phyloP scores from a whole-genome alignment of 2,888 invertebrate species.

The Stomorhina lunata region DNA sequence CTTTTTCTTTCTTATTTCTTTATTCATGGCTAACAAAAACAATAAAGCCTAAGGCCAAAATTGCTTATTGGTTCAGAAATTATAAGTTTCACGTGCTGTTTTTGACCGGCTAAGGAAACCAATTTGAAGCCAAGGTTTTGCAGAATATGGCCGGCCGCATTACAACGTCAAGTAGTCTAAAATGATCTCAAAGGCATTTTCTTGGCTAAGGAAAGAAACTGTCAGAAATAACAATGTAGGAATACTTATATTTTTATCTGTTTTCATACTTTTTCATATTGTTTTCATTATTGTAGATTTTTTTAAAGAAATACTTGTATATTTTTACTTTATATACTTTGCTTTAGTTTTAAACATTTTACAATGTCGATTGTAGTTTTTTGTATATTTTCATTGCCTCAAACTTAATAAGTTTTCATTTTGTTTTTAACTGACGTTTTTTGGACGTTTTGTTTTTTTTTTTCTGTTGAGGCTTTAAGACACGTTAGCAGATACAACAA shows the following conservation, averaged over 20 bases:
- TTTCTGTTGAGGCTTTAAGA: conserved; percentile 21
- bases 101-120: neutral
- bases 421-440: conserved; percentile 1
- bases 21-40: neutral
- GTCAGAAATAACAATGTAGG: too few species aligned
- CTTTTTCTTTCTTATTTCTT: neutral
- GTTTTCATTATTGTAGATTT: conserved; percentile 24
- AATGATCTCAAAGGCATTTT: conserved; percentile 32
- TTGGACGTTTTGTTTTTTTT: conserved; percentile 30
- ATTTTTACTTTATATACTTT: neutral
- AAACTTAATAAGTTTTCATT: conserved; percentile 59
- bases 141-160: neutral
- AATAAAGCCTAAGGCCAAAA: conserved; percentile 79
- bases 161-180: neutral
- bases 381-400: conserved; percentile 3
- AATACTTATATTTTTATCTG: neutral
- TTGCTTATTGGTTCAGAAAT: conserved; percentile 80
- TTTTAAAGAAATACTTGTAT: neutral
- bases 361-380: conserved; percentile 33
- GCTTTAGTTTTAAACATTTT: conserved; percentile 4
- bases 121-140: neutral
- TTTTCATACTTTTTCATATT: conserved; percentile 36
- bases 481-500: conserved; percentile 2
- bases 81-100: conserved; percentile 76
- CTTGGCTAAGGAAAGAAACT: neutral